Evolutionary conservation across 2,113 vertebrate species (phyloP).

Genomic region (Melozone crissalis): DNA sequence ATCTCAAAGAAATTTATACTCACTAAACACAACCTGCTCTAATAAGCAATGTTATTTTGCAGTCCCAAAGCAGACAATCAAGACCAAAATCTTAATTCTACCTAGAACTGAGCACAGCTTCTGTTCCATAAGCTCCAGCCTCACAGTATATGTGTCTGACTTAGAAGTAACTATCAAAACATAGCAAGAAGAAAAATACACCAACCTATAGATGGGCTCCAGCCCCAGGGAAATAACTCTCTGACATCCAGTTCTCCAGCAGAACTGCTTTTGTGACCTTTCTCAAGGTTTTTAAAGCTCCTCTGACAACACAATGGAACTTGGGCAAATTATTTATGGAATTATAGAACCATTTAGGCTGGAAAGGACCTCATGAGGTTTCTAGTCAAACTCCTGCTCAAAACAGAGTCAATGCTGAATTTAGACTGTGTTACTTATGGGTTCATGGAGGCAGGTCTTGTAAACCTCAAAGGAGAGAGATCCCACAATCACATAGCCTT

Average conservation of each 20-base stretch:
- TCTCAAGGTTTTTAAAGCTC: background rate
- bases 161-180: background rate
- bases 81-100: background rate
- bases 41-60: background rate
- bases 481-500: background rate
- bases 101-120: background rate
- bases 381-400: background rate
- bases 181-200: background rate
- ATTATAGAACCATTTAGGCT: background rate
- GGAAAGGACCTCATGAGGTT: background rate
- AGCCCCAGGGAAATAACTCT: background rate
- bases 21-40: background rate
- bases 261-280: background rate
- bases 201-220: background rate
- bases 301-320: background rate
- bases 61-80: background rate
- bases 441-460: background rate
- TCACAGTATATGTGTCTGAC: background rate
- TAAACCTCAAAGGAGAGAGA: background rate
- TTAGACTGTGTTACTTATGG: background rate
- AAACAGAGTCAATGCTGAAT: background rate
- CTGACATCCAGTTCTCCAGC: background rate
- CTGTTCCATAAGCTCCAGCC: background rate
- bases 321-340: background rate
- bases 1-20: background rate